Conservation (phyloP, 2,797 vertebrate genomes). For the Caiman crocodilus region DNA sequence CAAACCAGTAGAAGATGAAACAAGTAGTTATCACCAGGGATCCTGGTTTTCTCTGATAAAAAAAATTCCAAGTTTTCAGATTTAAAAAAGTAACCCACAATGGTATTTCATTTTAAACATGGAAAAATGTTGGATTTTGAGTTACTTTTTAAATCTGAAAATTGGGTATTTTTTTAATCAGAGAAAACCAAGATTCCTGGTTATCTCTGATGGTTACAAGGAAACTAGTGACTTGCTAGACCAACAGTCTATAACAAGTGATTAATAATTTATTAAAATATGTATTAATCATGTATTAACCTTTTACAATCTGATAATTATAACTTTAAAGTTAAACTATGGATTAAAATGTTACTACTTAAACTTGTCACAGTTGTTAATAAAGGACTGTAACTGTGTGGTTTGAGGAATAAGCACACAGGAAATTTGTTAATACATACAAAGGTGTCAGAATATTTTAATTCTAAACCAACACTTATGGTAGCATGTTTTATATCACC, state of each 20-base stretch:
- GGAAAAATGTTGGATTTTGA: too few species aligned
- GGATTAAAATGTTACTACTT: not conserved
- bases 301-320: not conserved
- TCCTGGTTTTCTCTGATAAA: too few species aligned
- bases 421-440: not conserved
- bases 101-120: too few species aligned
- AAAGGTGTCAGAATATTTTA: not conserved
- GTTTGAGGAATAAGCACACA: not conserved
- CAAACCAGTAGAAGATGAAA: not conserved
- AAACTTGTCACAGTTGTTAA: not conserved
- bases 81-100: too few species aligned
- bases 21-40: too few species aligned
- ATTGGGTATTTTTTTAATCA: too few species aligned
- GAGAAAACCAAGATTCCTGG: not conserved
- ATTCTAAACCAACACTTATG: not conserved
- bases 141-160: too few species aligned
- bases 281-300: not conserved
- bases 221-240: not conserved
- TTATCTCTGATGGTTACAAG: not conserved
- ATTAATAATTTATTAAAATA: not conserved
- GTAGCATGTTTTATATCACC: not conserved
- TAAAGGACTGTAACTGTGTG: not conserved
- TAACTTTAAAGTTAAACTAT: not conserved
- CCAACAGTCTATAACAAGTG: not conserved
- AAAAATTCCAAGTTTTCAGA: too few species aligned